Evolutionary conservation across 2,888 invertebrate species (phyloP), one percentile per base, ranked within the genome.

Genomic region (Xestoiulus laeticollis): DNA sequence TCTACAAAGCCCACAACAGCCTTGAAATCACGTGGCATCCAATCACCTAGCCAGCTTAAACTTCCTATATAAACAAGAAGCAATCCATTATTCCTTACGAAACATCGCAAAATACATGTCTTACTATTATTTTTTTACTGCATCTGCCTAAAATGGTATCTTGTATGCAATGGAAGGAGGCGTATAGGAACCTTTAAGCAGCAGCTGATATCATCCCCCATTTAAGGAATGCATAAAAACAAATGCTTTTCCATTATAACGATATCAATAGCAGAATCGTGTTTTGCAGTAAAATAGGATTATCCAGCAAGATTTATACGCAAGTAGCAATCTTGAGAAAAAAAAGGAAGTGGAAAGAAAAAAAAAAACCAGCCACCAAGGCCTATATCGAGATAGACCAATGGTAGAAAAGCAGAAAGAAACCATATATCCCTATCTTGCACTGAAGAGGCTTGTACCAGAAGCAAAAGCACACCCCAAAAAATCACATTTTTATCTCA

Each of bases 171-270:
- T 59, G 3, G 68, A 68, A 68, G 68, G 68, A n/a, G n/a, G n/a
- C 68, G 68, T 8, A 26, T n/a, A 26, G 12, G 68, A 68, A 10
- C 53, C 26, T 68, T 68, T n/a, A n/a, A 68, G 68, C 68, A 68
- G 68, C 68, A 68, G 68, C 68, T 68, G 68, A 68, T 68, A 68
- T 68, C 26, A 68, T 68, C 68, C 68, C 26, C 68, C 68, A 68
- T 68, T 68, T 68, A 68, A 68, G 68, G 26, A 68, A 68, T 68
- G 68, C 68, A 68, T 68, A 68, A 68, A 68, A 68, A 68, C 68
- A 68, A 68, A 68, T 26, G 68, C 68, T 68, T n/a, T 26, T 68
- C 68, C 68, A 68, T 68, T 68, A 68, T 68, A 68, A 26, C 68
- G 68, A 68, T 68, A 68, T 68, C 68, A 68, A 68, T 68, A 68